Evolutionary conservation across 53 echinoderm and acorn worm genomes (phyloP).

Genomic region (Paracentrotus lividus): DNA sequence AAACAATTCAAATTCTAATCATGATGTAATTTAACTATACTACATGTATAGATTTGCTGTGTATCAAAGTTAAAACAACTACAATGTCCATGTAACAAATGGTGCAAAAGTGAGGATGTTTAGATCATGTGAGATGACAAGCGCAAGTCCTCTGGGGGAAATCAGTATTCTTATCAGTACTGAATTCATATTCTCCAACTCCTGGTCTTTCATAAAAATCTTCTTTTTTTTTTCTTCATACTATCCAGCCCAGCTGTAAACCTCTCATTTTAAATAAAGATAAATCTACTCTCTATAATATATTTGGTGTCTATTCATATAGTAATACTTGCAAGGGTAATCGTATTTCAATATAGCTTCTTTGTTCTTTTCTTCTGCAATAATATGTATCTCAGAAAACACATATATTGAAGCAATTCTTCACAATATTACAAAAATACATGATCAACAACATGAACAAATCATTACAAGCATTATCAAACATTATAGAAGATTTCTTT

Average conservation of each 20-base stretch:
- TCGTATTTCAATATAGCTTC: neutral
- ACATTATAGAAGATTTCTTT: neutral
- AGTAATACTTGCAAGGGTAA: neutral
- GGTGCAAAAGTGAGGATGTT: neutral
- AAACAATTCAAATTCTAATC: neutral
- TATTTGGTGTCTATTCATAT: slow-evolving; percentile 4
- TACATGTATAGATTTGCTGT: neutral
- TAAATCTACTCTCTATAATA: neutral
- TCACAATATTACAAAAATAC: slow-evolving; percentile 12
- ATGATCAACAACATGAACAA: neutral
- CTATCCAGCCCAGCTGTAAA: slow-evolving; percentile 41
- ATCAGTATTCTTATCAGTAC: neutral
- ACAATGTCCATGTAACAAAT: neutral
- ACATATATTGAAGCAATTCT: neutral
- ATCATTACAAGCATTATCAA: neutral
- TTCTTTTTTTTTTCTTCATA: too few relatives aligned
- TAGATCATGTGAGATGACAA: neutral
- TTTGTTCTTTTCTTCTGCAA: neutral
- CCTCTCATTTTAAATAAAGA: neutral
- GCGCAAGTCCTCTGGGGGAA: neutral
- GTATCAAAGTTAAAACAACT: neutral
- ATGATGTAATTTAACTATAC: neutral
- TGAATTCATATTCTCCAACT: slow-evolving; percentile 28
- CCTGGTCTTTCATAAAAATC: neutral
- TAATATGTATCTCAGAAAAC: neutral